Evolutionary conservation across 2,113 vertebrate species (phyloP), one percentile per base, ranked within the genome.

Genomic region (Paradoxurus hermaphroditus): DNA sequence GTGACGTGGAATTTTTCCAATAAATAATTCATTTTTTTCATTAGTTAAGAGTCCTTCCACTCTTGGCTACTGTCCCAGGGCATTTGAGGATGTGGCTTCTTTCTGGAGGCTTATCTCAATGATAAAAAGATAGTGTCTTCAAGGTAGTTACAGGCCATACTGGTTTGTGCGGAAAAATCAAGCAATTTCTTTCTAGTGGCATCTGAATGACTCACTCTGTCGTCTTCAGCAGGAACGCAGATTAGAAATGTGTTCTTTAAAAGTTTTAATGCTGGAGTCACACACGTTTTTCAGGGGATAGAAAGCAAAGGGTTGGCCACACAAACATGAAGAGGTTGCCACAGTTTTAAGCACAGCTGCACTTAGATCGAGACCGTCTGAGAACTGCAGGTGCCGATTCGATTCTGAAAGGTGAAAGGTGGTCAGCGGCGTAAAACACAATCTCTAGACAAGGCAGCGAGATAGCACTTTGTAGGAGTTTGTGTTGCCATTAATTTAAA

Each of bases 1-100:
- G 87, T 91, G 62, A 98, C 93, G 68, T 95, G 96, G 70, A 95
- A 75, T 87, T 97, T 98, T 98, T 92, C 21, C 90, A 81, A 81
- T 53, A 94, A 87, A 27, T 70, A n/a, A 90, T 87, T 89, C 34
- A 89, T 89, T 81, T 95, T 75, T 87, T 93, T 72, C 85, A 70
- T 96, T 90, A 86, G 86, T 63, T 84, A 91, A 95, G 92, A 93
- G 67, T 96, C 93, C 34, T 85, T 18, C 25, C 59, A 41, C 49
- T 94, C 27, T 41, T 83, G 82, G 82, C 10, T 49, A n/a, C 53
- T 70, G 39, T 96, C 53, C 82, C 86, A 82, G 44, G 62, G 89
- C 46, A 41, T 97, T 25, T 12, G 82, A 81, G 95, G 94, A 39
- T 81, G 44, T 67, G 75, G 85, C 44, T 95, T 91, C 79, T 86